These are phyloP conservation scores for Plecotus auritus DNA, from an alignment of 2,113 vertebrate species.

Conservation along the genomic window DNA sequence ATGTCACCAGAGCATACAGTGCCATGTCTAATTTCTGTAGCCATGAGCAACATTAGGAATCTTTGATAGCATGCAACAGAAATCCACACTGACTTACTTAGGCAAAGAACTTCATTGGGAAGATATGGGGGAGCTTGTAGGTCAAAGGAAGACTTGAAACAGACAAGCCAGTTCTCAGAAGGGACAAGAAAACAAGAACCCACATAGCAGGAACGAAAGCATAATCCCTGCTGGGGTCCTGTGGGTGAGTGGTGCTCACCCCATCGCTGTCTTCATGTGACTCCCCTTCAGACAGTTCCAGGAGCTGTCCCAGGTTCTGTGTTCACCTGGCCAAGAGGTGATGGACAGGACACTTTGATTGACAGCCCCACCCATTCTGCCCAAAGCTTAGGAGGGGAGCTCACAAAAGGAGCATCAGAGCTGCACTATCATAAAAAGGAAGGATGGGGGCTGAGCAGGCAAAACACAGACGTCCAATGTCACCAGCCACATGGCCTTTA, in stretches of 20 bases:
- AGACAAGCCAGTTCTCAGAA: background rate
- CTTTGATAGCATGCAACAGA: background rate
- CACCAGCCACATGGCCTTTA: background rate
- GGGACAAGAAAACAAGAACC: background rate
- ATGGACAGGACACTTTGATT: background rate
- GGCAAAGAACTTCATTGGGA: background rate
- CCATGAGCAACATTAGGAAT: background rate
- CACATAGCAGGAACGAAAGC: background rate
- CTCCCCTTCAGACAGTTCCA: background rate
- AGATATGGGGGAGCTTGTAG: background rate
- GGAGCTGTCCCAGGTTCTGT: background rate
- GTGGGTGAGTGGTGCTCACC: background rate
- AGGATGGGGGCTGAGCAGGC: background rate
- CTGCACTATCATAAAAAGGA: background rate
- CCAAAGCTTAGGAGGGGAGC: fast-evolving
- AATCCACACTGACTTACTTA: background rate
- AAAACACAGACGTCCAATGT: background rate
- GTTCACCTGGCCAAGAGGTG: background rate
- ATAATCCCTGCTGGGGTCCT: background rate
- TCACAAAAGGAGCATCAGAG: background rate
- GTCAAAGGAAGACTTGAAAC: background rate
- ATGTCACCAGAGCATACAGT: too few relatives aligned
- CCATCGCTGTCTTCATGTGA: background rate
- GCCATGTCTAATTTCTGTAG: too few relatives aligned
- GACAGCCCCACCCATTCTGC: background rate